Percentiles rank a stretch among this genome's conserved stretches.
phyloP scores from a whole-genome alignment of 1,140 invertebrate genomes.

The Drosophila ambigua region DNA sequence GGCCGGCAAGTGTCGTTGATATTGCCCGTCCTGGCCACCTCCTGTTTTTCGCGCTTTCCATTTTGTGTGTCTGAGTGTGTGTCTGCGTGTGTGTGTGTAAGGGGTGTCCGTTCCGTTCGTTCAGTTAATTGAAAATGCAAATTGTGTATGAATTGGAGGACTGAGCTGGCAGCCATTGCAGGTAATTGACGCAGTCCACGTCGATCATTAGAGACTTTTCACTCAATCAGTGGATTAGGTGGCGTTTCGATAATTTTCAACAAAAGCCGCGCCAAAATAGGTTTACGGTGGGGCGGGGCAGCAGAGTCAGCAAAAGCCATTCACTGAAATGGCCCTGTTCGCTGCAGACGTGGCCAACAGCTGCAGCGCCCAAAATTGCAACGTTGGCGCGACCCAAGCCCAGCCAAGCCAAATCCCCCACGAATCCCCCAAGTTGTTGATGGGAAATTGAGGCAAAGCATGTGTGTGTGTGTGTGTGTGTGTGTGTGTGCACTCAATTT shows the following conservation, averaged over 20 bases:
- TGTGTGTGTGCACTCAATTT: constrained; percentile 27
- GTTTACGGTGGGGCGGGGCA: background rate
- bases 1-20: constrained; percentile 61
- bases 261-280: constrained; percentile 37
- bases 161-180: constrained; percentile 21
- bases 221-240: constrained; percentile 50
- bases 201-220: constrained; percentile 57
- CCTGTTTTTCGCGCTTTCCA: background rate
- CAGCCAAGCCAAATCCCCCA: constrained; percentile 28
- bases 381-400: constrained; percentile 24
- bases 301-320: constrained; percentile 35
- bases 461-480: constrained; percentile 6
- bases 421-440: constrained; percentile 44
- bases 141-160: constrained; percentile 54
- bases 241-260: constrained; percentile 45
- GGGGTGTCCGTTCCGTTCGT: constrained; percentile 11
- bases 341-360: constrained; percentile 45
- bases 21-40: constrained; percentile 17
- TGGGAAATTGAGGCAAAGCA: constrained; percentile 54
- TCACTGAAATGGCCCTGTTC: constrained; percentile 39
- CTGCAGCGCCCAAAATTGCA: constrained; percentile 49
- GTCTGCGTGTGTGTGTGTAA: constrained; percentile 8
- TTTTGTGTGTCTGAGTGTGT: constrained; percentile 12
- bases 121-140: constrained; percentile 79
- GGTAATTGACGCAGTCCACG: constrained; percentile 44